Conservation (phyloP, 2,113 vertebrate species). For the Zeus faber region DNA sequence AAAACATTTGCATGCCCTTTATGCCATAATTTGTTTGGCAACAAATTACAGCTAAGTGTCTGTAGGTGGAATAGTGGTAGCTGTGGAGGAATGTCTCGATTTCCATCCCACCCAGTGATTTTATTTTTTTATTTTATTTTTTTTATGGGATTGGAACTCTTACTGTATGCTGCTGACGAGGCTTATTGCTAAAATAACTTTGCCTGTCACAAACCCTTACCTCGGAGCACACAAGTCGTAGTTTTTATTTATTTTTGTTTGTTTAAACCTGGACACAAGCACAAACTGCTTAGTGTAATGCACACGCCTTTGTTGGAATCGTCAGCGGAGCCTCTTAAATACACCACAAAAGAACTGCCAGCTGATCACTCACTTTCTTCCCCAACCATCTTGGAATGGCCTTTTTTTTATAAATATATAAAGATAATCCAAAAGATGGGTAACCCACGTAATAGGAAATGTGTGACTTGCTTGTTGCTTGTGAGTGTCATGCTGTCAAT, state of each 20-base stretch:
- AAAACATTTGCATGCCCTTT: no score
- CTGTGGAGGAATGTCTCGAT: no score
- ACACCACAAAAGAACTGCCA: slow-evolving; percentile 29
- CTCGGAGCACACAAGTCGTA: no score
- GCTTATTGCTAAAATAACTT: no score
- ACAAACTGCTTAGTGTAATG: slow-evolving; percentile 1
- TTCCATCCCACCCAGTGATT: no score
- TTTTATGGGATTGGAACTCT: no score
- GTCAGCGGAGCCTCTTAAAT: slow-evolving; percentile 1
- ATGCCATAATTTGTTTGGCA: no score
- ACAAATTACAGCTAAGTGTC: no score
- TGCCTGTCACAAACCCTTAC: slow-evolving; percentile 33
- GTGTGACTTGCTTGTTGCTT: slow-evolving; percentile 41
- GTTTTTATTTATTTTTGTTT: no score
- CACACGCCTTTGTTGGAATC: background rate
- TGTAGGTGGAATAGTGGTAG: no score
- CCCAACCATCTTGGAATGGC: slow-evolving; percentile 12
- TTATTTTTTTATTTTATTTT: no score
- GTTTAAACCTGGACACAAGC: background rate
- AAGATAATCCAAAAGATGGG: slow-evolving; percentile 22
- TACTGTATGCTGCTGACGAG: no score
- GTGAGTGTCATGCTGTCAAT: slow-evolving; percentile 32
- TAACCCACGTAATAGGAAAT: slow-evolving; percentile 29
- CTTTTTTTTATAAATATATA: slow-evolving; percentile 43
- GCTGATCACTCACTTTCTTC: slow-evolving; percentile 11